Percentiles rank a stretch among this genome's conserved stretches.
phyloP scores from a whole-genome alignment of 92 coral and sea anemone genomes.

The Porites lobata region DNA sequence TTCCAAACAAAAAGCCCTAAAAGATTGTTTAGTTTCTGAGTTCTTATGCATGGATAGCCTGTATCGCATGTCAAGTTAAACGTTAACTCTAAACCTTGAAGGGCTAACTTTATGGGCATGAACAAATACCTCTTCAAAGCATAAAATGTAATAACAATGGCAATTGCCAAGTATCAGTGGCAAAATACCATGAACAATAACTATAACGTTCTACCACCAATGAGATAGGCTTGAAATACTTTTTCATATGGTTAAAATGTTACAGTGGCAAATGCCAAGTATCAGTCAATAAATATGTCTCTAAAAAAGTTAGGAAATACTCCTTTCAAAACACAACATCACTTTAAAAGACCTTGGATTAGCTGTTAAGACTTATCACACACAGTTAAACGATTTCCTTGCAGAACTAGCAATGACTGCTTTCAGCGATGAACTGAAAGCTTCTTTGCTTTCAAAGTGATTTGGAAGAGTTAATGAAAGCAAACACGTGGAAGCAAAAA shows the following conservation, averaged over 20 bases:
- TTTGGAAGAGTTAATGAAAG: slow-evolving; percentile 67
- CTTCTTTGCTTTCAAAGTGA: slow-evolving; percentile 53
- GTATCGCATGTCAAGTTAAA: slow-evolving; percentile 26
- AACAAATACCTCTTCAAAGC: neutral
- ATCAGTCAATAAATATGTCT: slow-evolving; percentile 16
- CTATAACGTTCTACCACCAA: neutral
- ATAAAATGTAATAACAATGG: neutral
- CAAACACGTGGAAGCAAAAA: slow-evolving; percentile 79
- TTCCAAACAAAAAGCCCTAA: neutral
- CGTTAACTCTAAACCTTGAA: slow-evolving; percentile 13
- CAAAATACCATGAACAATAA: neutral
- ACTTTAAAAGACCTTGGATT: neutral
- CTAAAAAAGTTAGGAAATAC: slow-evolving; percentile 5
- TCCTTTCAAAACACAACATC: neutral
- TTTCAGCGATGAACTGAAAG: slow-evolving; percentile 47
- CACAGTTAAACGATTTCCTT: slow-evolving; percentile 70
- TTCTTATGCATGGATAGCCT: neutral
- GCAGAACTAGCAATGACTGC: slow-evolving; percentile 52
- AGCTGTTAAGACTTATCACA: slow-evolving; percentile 12
- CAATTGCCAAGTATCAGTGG: neutral
- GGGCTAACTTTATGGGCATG: slow-evolving; percentile 4
- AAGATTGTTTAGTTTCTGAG: neutral
- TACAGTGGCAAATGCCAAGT: slow-evolving; percentile 15
- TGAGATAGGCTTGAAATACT: slow-evolving; percentile 12
- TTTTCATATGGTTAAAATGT: slow-evolving; percentile 8